Evolutionary conservation across 2,797 vertebrate genomes (phyloP).

Genomic region (Microctenopoma lineatum): DNA sequence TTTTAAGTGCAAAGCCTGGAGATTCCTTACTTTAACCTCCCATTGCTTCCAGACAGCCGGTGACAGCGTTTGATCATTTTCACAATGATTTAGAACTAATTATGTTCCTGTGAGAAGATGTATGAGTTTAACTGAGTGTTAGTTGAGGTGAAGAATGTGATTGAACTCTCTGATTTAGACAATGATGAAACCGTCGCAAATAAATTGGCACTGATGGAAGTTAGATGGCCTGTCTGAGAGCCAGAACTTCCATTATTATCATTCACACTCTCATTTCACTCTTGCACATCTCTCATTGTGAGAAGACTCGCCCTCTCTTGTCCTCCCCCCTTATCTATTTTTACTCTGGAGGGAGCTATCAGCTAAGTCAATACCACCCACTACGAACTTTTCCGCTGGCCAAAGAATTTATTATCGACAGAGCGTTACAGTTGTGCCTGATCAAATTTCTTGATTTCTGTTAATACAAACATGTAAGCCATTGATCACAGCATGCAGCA

Average conservation of each 20-base stretch:
- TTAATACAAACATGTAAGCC: conserved; percentile 57
- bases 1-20: conserved; percentile 1
- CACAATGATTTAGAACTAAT: conserved; percentile 36
- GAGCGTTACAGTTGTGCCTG: conserved; percentile 57
- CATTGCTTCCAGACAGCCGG: conserved; percentile 1
- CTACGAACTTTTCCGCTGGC: conserved; percentile 10
- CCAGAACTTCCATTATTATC: conserved; percentile 48
- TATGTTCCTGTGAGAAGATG: conserved; percentile 24
- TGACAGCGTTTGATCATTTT: conserved; percentile 23
- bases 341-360: conserved; percentile 16
- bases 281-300: conserved; percentile 27
- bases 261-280: conserved; percentile 40
- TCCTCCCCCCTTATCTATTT: conserved; percentile 11
- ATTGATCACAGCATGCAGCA: conserved; percentile 49
- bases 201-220: conserved; percentile 40
- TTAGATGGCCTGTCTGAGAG: conserved; percentile 38
- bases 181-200: conserved; percentile 42
- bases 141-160: conserved; percentile 36
- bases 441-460: conserved; percentile 66
- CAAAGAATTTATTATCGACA: conserved; percentile 43
- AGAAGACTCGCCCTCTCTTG: not conserved
- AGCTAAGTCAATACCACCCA: conserved; percentile 41
- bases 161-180: conserved; percentile 35
- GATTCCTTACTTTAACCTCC: conserved; percentile 9
- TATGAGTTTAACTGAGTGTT: conserved; percentile 28